Conservation (phyloP, 1,140 invertebrate species). For the Conus betulinus region DNA sequence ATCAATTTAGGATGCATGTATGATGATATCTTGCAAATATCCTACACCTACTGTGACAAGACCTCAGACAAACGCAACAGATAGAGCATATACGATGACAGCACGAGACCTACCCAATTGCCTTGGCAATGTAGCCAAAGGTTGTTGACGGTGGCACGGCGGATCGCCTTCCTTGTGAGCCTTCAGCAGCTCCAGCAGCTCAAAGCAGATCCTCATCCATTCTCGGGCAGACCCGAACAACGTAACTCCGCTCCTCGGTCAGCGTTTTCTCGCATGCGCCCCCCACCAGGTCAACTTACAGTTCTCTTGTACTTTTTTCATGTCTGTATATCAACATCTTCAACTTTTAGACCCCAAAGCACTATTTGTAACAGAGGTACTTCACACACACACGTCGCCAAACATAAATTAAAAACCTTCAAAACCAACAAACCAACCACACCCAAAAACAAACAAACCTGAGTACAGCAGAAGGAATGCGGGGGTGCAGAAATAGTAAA, state of each 20-base stretch:
- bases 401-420: no score
- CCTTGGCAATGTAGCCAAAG: conserved; percentile 99
- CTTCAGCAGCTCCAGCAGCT: conserved; percentile 98
- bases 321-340: conserved; percentile 73
- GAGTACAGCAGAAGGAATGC: no score
- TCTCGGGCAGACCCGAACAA: conserved; percentile 98
- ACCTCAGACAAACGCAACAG: no score
- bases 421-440: no score
- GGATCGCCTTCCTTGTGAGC: conserved; percentile 99
- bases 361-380: no score
- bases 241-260: conserved; percentile 99
- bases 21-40: no score
- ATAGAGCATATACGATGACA: no score
- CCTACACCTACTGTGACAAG: no score
- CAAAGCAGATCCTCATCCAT: conserved; percentile 99
- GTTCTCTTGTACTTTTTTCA: conserved; percentile 97
- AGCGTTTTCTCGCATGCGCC: conserved; percentile 97
- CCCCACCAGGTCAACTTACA: conserved; percentile 99
- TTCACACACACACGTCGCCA: no score
- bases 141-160: conserved; percentile 99
- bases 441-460: no score
- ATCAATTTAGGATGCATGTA: no score
- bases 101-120: conserved; percentile 85
- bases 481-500: no score
- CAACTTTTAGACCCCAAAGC: neutral